phyloP scores from a whole-genome alignment of 2,888 invertebrate genomes.

The Mallateleia sp. region DNA sequence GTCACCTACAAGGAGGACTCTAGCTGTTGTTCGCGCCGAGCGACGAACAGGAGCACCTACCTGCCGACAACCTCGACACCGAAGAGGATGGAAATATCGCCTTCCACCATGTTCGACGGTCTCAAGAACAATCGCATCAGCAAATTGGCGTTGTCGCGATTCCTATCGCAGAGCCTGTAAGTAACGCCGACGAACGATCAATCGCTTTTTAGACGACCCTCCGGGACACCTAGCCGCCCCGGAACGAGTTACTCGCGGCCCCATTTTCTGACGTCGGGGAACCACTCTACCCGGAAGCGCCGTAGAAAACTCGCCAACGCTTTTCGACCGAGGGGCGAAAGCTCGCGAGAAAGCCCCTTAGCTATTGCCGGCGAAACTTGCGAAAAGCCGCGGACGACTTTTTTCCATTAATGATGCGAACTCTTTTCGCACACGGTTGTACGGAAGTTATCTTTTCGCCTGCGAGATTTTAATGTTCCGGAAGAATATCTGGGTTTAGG shows the following conservation, averaged over 20 bases:
- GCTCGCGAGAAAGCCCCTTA: background rate
- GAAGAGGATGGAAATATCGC: slow-evolving; percentile 91
- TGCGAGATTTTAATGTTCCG: background rate
- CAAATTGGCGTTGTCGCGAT: slow-evolving; percentile 93
- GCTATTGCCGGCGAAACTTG: slow-evolving; percentile 15
- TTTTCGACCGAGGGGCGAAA: background rate
- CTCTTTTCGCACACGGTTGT: background rate
- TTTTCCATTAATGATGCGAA: slow-evolving; percentile 40
- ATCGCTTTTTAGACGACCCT: background rate
- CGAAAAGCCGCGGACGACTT: slow-evolving; percentile 22
- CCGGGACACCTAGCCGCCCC: background rate
- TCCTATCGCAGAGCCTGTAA: slow-evolving; percentile 95
- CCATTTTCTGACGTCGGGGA: background rate
- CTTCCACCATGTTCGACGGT: slow-evolving; percentile 93
- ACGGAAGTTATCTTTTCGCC: no score
- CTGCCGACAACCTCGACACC: no score
- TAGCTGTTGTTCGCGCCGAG: no score
- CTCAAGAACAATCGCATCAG: slow-evolving; percentile 94
- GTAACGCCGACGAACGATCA: slow-evolving; percentile 88
- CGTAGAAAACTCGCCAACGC: background rate
- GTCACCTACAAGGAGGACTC: no score
- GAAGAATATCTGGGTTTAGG: no score
- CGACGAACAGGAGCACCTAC: no score
- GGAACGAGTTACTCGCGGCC: background rate
- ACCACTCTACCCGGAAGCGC: background rate